phyloP scores from a whole-genome alignment of 2,113 vertebrate species.

The Corydoras sp. region DNA sequence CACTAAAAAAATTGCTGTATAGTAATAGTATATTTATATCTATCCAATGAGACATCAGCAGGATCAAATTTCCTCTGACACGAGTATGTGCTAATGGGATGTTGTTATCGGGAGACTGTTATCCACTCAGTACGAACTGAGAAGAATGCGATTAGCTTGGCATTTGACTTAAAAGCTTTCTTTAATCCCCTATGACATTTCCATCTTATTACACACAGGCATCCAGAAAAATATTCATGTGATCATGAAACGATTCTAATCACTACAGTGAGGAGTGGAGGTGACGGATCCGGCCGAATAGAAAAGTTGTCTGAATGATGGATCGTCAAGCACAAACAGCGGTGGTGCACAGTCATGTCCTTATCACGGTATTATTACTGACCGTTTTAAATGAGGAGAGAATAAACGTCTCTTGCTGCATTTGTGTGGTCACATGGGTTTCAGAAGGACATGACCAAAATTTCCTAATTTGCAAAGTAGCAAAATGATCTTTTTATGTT shows the following conservation, averaged over 20 bases:
- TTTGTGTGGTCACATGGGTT: no score
- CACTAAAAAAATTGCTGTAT: no score
- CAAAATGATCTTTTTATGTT: no score
- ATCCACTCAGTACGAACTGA: neutral
- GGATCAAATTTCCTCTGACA: neutral
- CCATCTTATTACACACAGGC: slow-evolving; percentile 1
- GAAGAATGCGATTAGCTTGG: slow-evolving; percentile 15
- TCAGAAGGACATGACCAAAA: no score
- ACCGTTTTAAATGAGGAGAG: no score
- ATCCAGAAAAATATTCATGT: neutral
- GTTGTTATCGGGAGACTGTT: neutral
- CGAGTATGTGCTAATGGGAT: neutral
- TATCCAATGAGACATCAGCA: neutral
- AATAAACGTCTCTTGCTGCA: no score
- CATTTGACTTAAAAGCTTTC: slow-evolving; percentile 21
- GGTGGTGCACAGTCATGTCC: no score
- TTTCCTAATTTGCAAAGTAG: no score
- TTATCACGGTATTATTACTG: no score
- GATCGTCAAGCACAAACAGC: no score
- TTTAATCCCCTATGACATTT: slow-evolving; percentile 31
- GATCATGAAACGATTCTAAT: neutral
- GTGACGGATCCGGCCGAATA: neutral
- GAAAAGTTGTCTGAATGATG: no score
- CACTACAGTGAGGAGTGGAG: neutral
- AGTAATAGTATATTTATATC: no score